phyloP scores from a whole-genome alignment of 2,888 invertebrate species.

The Platerodrilus igneus region DNA sequence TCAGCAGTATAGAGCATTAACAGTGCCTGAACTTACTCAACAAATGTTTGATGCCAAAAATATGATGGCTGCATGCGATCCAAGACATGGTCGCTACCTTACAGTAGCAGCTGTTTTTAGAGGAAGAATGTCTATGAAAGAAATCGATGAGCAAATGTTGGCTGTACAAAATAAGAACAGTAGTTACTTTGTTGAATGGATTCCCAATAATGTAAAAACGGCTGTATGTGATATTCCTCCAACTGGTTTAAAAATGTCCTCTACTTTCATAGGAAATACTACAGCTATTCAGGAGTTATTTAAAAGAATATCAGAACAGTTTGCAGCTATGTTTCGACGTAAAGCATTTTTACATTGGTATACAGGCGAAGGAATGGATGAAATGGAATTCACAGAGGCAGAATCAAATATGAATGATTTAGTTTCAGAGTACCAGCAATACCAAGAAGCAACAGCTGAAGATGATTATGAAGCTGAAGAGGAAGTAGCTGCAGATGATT shows the following conservation, averaged over 20 bases:
- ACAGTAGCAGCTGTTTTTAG: constrained; percentile 70
- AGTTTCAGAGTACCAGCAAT: constrained; percentile 88
- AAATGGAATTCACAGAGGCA: constrained; percentile 94
- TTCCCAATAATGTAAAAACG: constrained; percentile 77
- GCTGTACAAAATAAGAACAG: constrained; percentile 62
- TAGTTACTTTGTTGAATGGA: constrained; percentile 65
- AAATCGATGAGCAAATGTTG: constrained; percentile 72
- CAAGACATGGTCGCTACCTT: constrained; percentile 64
- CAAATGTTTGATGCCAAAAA: constrained; percentile 76
- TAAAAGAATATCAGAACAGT: constrained; percentile 68
- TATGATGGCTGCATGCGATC: constrained; percentile 76
- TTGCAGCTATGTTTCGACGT: constrained; percentile 73
- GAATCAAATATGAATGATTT: constrained; percentile 94
- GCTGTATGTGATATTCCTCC: constrained; percentile 80
- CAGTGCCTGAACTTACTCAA: constrained; percentile 72
- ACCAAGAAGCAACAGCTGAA: constrained; percentile 77
- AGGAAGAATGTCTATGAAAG: constrained; percentile 71
- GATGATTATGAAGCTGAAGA: constrained; percentile 72
- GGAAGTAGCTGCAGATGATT: constrained; percentile 55
- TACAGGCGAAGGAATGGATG: constrained; percentile 95
- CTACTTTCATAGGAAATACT: constrained; percentile 73
- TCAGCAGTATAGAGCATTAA: constrained; percentile 61
- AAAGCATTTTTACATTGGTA: constrained; percentile 95
- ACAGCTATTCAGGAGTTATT: constrained; percentile 73
- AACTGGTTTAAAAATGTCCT: constrained; percentile 69